These are phyloP conservation scores for Drosophila mettleri DNA, from an alignment of 2,888 invertebrate species.

Conservation along the genomic window DNA sequence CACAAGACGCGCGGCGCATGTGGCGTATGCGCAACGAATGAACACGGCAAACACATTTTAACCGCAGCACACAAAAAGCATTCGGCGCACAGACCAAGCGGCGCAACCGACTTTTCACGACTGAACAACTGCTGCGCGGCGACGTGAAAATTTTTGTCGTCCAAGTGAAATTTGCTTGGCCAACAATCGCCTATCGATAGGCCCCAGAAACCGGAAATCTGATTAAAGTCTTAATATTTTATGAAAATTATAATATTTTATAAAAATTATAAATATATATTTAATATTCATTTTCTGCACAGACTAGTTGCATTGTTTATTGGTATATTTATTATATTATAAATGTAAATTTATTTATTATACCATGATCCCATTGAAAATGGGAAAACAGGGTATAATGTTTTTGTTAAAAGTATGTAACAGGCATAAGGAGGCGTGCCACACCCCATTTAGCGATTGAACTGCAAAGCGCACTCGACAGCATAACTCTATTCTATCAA, in stretches of 20 bases:
- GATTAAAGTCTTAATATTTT: too few relatives aligned
- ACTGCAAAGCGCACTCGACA: too few relatives aligned
- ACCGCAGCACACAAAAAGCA: conserved; percentile 30
- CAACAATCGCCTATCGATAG: conserved; percentile 55
- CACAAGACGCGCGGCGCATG: conserved; percentile 50
- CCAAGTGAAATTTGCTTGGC: conserved; percentile 26
- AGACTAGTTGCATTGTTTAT: neutral
- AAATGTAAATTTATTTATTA: neutral
- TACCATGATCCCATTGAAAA: neutral
- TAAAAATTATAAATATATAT: neutral
- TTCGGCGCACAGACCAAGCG: conserved; percentile 67
- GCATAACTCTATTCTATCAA: too few relatives aligned
- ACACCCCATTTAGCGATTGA: neutral
- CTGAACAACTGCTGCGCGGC: conserved; percentile 45
- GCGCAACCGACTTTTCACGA: conserved; percentile 71
- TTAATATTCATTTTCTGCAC: neutral
- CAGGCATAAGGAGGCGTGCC: neutral
- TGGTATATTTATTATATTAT: neutral
- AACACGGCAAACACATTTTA: conserved; percentile 40
- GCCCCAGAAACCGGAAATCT: neutral
- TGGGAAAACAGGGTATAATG: neutral
- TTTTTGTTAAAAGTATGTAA: neutral
- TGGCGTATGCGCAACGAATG: conserved; percentile 63
- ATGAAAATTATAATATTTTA: neutral
- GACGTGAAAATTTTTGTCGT: conserved; percentile 63